These are phyloP conservation scores for Emydoidea blandingii DNA, from an alignment of 2,797 vertebrate genomes.

Conservation along the genomic window DNA sequence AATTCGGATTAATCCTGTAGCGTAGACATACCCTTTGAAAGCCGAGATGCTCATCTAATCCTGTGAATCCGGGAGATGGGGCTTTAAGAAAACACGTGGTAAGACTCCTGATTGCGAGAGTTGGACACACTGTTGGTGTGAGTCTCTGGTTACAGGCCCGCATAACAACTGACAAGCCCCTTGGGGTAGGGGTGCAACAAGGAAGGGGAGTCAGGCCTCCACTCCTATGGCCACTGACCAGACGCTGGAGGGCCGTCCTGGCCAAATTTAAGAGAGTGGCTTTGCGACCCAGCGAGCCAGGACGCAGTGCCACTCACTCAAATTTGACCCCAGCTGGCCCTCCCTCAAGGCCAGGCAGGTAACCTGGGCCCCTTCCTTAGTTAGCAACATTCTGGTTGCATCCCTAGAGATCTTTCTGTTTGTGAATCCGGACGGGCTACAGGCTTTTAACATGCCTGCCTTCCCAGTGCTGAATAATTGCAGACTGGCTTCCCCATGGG, in stretches of 20 bases:
- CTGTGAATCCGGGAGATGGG: neutral
- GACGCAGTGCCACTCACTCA: neutral
- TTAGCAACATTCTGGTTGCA: neutral
- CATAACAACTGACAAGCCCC: neutral
- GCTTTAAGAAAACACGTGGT: neutral
- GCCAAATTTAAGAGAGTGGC: neutral
- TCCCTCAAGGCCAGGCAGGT: neutral
- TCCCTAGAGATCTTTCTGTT: no score
- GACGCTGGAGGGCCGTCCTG: no score
- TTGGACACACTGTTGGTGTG: neutral
- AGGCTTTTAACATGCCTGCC: neutral
- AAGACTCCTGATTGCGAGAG: neutral
- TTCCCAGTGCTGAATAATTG: neutral
- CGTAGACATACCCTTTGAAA: no score
- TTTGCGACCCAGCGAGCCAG: no score
- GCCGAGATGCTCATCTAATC: neutral
- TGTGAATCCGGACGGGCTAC: no score
- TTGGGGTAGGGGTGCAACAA: neutral
- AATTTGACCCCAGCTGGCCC: neutral
- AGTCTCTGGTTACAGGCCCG: neutral
- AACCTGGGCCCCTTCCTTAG: neutral
- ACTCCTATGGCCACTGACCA: neutral
- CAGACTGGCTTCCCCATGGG: neutral
- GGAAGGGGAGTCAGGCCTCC: neutral
- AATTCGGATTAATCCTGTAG: no score